A percentile compares a stretch with the other conserved stretches of the same genome.
phyloP scores from a whole-genome alignment of 2,888 invertebrate genomes.

The Leptinotarsa peninsularis region DNA sequence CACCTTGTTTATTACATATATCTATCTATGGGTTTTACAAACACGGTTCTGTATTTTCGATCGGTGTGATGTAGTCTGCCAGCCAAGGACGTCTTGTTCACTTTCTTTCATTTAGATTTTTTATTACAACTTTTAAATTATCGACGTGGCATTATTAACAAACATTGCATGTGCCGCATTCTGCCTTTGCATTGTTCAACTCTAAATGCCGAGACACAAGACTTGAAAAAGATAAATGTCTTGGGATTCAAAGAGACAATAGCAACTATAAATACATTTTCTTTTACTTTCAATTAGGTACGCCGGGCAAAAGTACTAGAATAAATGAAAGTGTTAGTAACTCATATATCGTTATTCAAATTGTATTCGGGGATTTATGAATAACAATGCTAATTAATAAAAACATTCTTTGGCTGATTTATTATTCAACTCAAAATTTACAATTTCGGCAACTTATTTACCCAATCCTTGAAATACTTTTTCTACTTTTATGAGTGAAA shows the following conservation, averaged over 20 bases:
- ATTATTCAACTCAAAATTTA: too few species aligned
- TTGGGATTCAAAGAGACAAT: not conserved
- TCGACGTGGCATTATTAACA: conserved; percentile 34
- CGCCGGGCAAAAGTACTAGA: too few species aligned
- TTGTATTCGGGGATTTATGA: too few species aligned
- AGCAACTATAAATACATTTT: conserved; percentile 7
- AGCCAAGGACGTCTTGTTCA: conserved; percentile 57
- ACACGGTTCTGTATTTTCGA: conserved; percentile 17
- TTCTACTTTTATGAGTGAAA: too few species aligned
- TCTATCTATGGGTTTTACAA: conserved; percentile 12
- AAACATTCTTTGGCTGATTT: too few species aligned
- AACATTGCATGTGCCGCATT: conserved; percentile 26
- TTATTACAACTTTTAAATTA: conserved; percentile 46
- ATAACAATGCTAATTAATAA: too few species aligned
- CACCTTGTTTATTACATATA: not conserved
- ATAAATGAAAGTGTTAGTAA: too few species aligned
- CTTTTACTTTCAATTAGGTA: not conserved
- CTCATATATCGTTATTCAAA: too few species aligned
- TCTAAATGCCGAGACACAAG: conserved; percentile 26
- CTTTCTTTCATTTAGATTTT: conserved; percentile 55
- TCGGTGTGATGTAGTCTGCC: conserved; percentile 45
- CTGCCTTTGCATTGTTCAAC: conserved; percentile 27
- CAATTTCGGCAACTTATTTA: too few species aligned
- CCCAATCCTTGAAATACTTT: too few species aligned
- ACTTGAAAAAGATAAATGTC: conserved; percentile 1